Conservation (phyloP, 2,888 invertebrate species). For the Drosophila phalerata region DNA sequence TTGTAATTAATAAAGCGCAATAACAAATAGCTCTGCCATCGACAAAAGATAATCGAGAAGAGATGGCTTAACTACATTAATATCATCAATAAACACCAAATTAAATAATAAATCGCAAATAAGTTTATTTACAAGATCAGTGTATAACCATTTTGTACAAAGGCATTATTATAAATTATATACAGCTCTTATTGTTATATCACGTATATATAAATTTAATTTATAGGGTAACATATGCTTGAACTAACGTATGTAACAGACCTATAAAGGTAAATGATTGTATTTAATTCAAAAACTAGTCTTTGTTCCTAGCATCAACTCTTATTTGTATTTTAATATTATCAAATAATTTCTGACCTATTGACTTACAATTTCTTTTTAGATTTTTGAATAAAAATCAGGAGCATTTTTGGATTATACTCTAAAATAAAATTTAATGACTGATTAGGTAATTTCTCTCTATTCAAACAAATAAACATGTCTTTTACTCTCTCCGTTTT, state of each 20-base stretch:
- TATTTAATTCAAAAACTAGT: no score
- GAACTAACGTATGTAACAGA: neutral
- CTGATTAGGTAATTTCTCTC: no score
- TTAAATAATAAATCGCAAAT: slow-evolving; percentile 19
- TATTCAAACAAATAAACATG: no score
- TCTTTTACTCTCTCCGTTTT: neutral
- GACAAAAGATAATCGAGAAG: slow-evolving; percentile 2
- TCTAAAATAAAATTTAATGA: no score
- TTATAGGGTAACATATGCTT: neutral
- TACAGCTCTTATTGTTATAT: neutral
- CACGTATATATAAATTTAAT: neutral
- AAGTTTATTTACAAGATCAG: slow-evolving; percentile 7
- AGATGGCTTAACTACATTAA: slow-evolving; percentile 38
- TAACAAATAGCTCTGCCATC: slow-evolving; percentile 7
- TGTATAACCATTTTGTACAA: neutral
- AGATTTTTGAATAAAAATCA: no score
- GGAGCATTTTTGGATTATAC: no score
- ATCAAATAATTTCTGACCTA: no score
- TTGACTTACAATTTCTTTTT: no score
- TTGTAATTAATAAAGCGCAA: slow-evolving; percentile 48
- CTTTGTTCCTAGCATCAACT: no score
- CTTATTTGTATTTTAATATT: no score
- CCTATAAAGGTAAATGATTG: neutral
- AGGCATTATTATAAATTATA: slow-evolving; percentile 8
- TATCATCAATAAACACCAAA: slow-evolving; percentile 30